Evolutionary conservation across 2,888 invertebrate species (phyloP), one percentile per base, ranked within the genome.

Genomic region (Lasioglossum vierecki): DNA sequence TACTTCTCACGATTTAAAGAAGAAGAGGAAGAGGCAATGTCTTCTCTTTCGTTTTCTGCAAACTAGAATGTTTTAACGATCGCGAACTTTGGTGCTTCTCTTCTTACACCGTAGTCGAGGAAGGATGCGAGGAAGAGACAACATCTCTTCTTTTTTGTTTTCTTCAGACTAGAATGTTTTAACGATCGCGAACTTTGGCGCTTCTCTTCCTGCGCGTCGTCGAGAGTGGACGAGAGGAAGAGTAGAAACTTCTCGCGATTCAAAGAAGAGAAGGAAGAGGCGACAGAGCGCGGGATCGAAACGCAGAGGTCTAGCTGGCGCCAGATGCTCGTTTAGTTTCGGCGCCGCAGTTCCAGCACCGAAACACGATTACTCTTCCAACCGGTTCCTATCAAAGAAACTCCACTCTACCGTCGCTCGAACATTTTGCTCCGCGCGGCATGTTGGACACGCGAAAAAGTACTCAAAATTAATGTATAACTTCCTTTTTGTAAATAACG

Each of bases 271-370:
- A 2, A 35, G 35, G 4, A 18, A 35, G 8, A n/a, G 22, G 41
- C 49, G 49, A 49, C 49, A n/a, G 39, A 30, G 30, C 44, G 68
- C 72, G 44, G n/a, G 39, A n/a, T 26, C 44, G 22, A 44, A 75
- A 44, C 49, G 83, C 72, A 41, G 30, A 68, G 72, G 46, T 46
- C 78, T 72, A 86, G 90, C 87, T 89, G 92, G 92, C 92, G 92
- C 91, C 92, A 90, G 78, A 81, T 82, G 83, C 77, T 79, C 88
- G 85, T 85, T 41, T 84, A 84, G 87, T 86, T 81, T 77, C 85
- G 92, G 90, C 91, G 92, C 91, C 91, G 92, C 91, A 92, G 90
- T 86, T 86, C 86, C 79, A 85, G 75, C 86, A 77, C 80, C 87
- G 79, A 83, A 89, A 89, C 88, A 79, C 89, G 84, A 88, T 89